Percentiles rank a stretch among this genome's conserved stretches.
Conservation (phyloP, 1,140 invertebrate genomes). For the Nasonia longicornis region DNA sequence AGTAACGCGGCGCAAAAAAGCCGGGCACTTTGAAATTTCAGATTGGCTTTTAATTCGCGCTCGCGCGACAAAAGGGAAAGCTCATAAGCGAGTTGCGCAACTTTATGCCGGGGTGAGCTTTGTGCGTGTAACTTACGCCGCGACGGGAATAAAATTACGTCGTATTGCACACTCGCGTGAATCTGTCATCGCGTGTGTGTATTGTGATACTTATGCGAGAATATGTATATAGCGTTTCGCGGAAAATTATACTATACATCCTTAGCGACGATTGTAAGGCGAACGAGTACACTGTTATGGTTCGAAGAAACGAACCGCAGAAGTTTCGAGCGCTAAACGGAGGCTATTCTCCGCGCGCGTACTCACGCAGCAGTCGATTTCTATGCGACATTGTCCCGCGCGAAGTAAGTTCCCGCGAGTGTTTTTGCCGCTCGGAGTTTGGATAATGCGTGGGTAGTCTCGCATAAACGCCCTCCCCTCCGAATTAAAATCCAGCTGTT, state of each 20-base stretch:
- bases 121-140: no score
- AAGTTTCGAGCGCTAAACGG: no score
- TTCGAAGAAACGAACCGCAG: background rate
- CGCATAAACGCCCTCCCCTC: background rate
- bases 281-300: background rate
- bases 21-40: background rate
- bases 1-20: background rate
- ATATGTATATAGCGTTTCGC: background rate
- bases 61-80: background rate
- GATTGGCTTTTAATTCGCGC: background rate
- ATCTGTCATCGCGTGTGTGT: no score
- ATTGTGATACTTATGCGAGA: no score
- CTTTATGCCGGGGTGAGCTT: background rate
- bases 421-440: background rate
- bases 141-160: background rate
- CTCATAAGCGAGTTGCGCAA: background rate
- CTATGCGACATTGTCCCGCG: background rate
- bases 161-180: no score
- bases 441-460: background rate
- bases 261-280: background rate
- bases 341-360: no score
- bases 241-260: background rate
- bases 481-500: background rate
- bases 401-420: background rate
- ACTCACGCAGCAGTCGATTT: no score